A percentile compares a stretch with the other conserved stretches of the same genome.
Evolutionary conservation across 2,797 vertebrate species (phyloP).

Genomic region (Clarias pachynema): DNA sequence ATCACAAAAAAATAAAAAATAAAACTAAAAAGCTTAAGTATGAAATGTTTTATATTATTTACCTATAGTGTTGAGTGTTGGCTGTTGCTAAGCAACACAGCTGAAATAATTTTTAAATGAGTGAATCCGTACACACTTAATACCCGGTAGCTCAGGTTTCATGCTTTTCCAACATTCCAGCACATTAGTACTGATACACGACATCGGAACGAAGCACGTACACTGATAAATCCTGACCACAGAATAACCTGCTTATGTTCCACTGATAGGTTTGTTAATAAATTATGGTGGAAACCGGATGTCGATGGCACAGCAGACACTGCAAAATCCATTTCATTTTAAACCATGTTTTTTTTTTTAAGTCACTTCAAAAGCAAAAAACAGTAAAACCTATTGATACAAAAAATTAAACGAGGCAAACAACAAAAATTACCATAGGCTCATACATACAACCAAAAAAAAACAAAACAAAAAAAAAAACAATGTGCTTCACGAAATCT

Average conservation of each 20-base stretch:
- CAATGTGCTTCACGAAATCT: constrained; percentile 81
- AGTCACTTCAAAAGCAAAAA: constrained; percentile 63
- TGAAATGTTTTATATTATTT: constrained; percentile 43
- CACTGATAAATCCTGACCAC: constrained; percentile 26
- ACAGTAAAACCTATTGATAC: constrained; percentile 61
- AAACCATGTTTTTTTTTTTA: constrained; percentile 25
- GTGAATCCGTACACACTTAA: constrained; percentile 7
- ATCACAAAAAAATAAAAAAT: not conserved
- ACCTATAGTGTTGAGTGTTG: constrained; percentile 30
- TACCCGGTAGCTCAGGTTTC: constrained; percentile 39
- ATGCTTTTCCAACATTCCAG: constrained; percentile 26
- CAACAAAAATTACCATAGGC: constrained; percentile 66
- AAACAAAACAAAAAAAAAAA: constrained; percentile 71
- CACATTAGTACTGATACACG: constrained; percentile 52
- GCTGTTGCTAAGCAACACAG: constrained; percentile 10
- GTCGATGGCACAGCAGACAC: constrained; percentile 44
- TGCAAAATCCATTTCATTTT: constrained; percentile 29
- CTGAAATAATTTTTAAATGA: not conserved
- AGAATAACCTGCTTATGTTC: constrained; percentile 37
- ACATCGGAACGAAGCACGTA: constrained; percentile 32
- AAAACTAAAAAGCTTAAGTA: constrained; percentile 10
- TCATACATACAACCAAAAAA: constrained; percentile 67
- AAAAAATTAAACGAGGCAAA: constrained; percentile 63
- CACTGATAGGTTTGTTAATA: constrained; percentile 33
- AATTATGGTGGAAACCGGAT: constrained; percentile 37